phyloP scores from a whole-genome alignment of 2,113 vertebrate genomes.

The Macrotus californicus region DNA sequence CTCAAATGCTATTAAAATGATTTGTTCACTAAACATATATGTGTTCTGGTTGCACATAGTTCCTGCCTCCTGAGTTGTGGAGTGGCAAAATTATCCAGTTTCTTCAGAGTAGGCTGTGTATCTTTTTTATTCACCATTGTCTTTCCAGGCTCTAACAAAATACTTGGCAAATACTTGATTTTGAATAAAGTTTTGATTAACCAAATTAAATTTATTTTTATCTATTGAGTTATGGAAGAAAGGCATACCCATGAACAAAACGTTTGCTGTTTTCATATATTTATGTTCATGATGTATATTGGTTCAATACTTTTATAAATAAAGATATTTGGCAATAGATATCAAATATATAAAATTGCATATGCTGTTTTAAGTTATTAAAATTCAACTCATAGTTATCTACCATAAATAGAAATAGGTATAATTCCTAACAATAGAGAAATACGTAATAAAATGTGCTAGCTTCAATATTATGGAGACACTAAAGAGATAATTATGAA shows the following conservation, averaged over 20 bases:
- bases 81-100: neutral
- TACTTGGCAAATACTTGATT: neutral
- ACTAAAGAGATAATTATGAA: neutral
- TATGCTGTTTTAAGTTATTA: neutral
- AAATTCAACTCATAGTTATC: neutral
- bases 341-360: neutral
- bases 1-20: constrained; percentile 29
- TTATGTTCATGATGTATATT: neutral
- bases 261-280: neutral
- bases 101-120: neutral
- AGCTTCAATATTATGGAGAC: neutral
- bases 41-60: neutral
- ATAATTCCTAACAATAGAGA: neutral
- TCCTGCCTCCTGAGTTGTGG: neutral
- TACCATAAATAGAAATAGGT: neutral
- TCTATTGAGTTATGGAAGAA: neutral
- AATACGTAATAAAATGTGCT: neutral
- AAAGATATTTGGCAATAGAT: neutral
- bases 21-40: neutral
- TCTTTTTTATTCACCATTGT: neutral
- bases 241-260: neutral
- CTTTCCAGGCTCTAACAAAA: neutral
- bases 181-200: constrained; percentile 11
- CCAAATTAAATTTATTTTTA: neutral
- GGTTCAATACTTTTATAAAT: neutral